These are phyloP conservation scores for Drosophila sturtevanti DNA, from an alignment of 1,140 invertebrate genomes.

Conservation along the genomic window DNA sequence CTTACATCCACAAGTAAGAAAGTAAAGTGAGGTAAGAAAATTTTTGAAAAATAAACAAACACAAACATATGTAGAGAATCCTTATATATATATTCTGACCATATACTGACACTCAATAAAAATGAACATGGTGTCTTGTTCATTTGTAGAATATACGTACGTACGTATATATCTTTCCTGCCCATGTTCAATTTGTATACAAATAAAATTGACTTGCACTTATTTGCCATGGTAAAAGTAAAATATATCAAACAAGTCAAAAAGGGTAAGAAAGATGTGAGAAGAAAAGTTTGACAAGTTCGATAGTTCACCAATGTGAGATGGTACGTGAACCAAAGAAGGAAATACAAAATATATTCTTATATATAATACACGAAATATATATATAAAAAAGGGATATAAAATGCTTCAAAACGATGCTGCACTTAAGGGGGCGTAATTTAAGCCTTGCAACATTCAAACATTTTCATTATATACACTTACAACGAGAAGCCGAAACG, in stretches of 20 bases:
- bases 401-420: conserved; percentile 18
- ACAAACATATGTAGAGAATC: neutral
- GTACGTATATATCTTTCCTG: no score
- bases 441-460: conserved; percentile 24
- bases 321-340: neutral
- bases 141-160: conserved; percentile 25
- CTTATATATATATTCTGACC: conserved; percentile 11
- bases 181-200: conserved; percentile 36
- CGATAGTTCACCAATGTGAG: conserved; percentile 3
- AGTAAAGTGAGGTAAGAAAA: neutral
- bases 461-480: conserved; percentile 58
- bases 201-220: conserved; percentile 32
- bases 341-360: neutral
- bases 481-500: conserved; percentile 27
- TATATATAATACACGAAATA: conserved; percentile 27
- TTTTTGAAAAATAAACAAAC: conserved; percentile 11
- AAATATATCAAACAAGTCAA: conserved; percentile 3
- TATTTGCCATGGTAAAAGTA: conserved; percentile 11
- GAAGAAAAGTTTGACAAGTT: conserved; percentile 17
- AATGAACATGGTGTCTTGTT: conserved; percentile 36
- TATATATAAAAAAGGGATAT: conserved; percentile 8
- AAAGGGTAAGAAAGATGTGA: conserved; percentile 29
- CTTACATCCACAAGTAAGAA: neutral
- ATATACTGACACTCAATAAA: conserved; percentile 46
- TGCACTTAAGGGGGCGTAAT: conserved; percentile 19